Evolutionary conservation across 2,113 vertebrate genomes (phyloP), one percentile per base, ranked within the genome.

Genomic region (Malurus alboscapulatus): DNA sequence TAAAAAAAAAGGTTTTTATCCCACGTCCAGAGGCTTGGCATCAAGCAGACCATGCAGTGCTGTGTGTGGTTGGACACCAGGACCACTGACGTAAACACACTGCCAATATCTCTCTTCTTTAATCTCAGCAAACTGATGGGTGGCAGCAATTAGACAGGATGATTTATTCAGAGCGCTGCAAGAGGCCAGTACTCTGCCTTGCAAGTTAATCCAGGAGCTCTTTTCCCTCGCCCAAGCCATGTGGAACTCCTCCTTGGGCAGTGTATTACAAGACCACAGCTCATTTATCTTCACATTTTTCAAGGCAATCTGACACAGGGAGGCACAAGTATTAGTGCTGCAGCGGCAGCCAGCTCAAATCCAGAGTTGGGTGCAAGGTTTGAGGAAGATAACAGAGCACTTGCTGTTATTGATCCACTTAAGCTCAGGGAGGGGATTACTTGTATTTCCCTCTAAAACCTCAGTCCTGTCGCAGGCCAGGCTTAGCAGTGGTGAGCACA

Each of bases 81-180:
- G 53, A 62, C 57, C 95, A 73, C 79, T 79, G 59, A 88, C 96
- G 87, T 96, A 95, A 97, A 91, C 82, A 94, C 17, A 69, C 54
- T 93, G 96, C 95, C 93, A 96, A 88, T 90, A 18, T 96, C 88
- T 94, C 92, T 94, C 93, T 97, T 92, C 95, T 97, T 93, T 89
- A 94, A 96, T 97, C 94, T 96, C 93, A 94, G 80, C 85, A 93
- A 95, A 92, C 59, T 97, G 87, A 96, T 96, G 96, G 85, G 92
- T 96, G 91, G 95, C 94, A 96, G 90, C 88, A 97, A 96, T 97
- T 96, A 95, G 8, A 40, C 21, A 44, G 78, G 79, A 76, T 90
- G 93, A 97, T 97, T 97, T 97, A 92, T 96, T 92, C 96, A 59
- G 96, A 96, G 67, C 91, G 79, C 94, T 96, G 82, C 86, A 96